Percentiles rank a stretch among this genome's conserved stretches.
Evolutionary conservation across 2,113 vertebrate genomes (phyloP).

Genomic region (Sphaerodactylus townsendi): DNA sequence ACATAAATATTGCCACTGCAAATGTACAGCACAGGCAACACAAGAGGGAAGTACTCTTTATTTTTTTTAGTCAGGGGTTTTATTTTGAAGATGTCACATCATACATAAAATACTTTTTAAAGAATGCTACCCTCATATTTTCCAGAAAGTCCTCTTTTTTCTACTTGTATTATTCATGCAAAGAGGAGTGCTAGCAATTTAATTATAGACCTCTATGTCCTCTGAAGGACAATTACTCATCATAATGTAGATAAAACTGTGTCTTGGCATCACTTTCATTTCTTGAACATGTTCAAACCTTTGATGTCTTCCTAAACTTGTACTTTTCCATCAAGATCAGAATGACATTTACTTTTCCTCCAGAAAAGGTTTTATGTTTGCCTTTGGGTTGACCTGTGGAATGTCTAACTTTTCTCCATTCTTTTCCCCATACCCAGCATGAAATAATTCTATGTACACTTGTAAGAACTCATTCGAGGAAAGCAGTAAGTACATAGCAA

Average conservation of each 20-base stretch:
- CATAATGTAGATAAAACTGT: background rate
- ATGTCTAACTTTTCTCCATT: background rate
- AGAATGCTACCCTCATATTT: background rate
- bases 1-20: background rate
- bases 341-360: background rate
- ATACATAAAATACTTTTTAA: background rate
- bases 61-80: too few relatives aligned
- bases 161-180: background rate
- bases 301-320: background rate
- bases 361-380: background rate
- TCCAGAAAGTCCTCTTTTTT: background rate
- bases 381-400: background rate
- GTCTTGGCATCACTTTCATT: background rate
- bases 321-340: background rate
- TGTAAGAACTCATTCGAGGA: background rate
- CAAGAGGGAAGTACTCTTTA: background rate
- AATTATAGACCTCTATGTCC: background rate
- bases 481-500: background rate
- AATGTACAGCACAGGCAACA: background rate
- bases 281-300: background rate
- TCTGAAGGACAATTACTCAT: constrained; percentile 3
- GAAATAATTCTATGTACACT: background rate
- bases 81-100: rapidly evolving
- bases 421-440: background rate
- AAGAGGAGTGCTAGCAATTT: constrained; percentile 21